A percentile compares a stretch with the other conserved stretches of the same genome.
Conservation (phyloP, 2,113 vertebrate genomes). For the Anseranas semipalmata region DNA sequence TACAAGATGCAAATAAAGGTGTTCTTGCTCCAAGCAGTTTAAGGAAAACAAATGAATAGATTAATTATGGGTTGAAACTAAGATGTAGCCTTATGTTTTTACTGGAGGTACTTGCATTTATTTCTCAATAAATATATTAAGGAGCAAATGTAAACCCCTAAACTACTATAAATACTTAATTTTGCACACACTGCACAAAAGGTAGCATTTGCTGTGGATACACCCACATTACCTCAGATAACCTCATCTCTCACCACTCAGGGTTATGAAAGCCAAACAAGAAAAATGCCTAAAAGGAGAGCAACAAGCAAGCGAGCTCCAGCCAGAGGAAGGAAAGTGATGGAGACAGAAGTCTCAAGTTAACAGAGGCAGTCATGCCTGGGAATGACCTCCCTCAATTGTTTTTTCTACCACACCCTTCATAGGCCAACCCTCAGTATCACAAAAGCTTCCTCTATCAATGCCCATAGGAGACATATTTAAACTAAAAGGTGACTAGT, state of each 20-base stretch:
- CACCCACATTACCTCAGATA: slow-evolving; percentile 12
- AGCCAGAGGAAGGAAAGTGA: slow-evolving; percentile 23
- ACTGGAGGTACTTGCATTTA: not conserved
- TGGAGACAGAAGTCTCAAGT: not conserved
- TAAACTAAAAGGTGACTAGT: not conserved
- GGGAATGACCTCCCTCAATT: not conserved
- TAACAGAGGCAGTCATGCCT: not conserved
- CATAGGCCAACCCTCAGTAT: not conserved
- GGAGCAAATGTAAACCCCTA: slow-evolving; percentile 3
- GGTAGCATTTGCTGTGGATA: not conserved
- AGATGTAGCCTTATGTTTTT: not conserved
- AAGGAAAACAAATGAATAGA: not conserved
- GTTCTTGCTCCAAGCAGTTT: not conserved
- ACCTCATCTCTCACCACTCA: not conserved
- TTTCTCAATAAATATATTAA: slow-evolving; percentile 17
- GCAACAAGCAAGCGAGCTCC: not conserved
- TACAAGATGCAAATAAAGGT: not conserved
- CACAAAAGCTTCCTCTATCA: slow-evolving; percentile 15
- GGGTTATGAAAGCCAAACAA: not conserved
- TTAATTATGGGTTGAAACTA: not conserved
- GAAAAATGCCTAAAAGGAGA: not conserved
- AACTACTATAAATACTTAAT: slow-evolving; percentile 19
- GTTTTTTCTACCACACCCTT: slow-evolving; percentile 35
- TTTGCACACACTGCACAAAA: not conserved
- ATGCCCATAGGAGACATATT: not conserved